These are phyloP conservation scores for Anarsia innoxiella DNA, from an alignment of 2,888 invertebrate genomes.

Conservation along the genomic window DNA sequence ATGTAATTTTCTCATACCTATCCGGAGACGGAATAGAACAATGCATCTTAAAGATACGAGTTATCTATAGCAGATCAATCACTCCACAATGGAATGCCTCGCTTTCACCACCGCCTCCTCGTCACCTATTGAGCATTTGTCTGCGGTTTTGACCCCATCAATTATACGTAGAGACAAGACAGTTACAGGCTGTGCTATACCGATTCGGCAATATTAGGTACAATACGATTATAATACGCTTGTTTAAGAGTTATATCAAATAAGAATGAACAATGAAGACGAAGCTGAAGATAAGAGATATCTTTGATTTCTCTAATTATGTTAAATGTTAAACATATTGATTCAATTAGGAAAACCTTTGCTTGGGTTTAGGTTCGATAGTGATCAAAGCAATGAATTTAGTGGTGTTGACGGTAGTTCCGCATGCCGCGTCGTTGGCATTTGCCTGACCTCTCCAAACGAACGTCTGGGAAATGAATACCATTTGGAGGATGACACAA, in stretches of 20 bases:
- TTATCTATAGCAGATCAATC: slow-evolving; percentile 53
- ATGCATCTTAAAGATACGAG: slow-evolving; percentile 43
- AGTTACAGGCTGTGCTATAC: slow-evolving; percentile 29
- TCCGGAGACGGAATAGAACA: slow-evolving; percentile 45
- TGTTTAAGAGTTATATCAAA: no score
- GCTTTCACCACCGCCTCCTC: slow-evolving; percentile 47
- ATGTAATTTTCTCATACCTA: slow-evolving; percentile 35
- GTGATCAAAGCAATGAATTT: slow-evolving; percentile 15
- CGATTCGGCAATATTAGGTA: no score
- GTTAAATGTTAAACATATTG: not conserved
- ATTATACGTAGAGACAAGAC: no score
- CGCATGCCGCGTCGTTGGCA: slow-evolving; percentile 42
- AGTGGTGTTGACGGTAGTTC: slow-evolving; percentile 27
- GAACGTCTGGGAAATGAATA: slow-evolving; percentile 44
- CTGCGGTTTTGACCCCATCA: slow-evolving; percentile 44
- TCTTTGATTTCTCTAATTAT: not conserved
- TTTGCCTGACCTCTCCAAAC: slow-evolving; percentile 46
- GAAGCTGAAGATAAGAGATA: no score
- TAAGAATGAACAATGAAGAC: no score
- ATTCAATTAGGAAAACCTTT: slow-evolving; percentile 12
- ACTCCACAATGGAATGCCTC: slow-evolving; percentile 53
- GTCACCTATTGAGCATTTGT: slow-evolving; percentile 35
- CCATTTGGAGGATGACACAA: slow-evolving; percentile 51
- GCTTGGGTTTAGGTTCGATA: slow-evolving; percentile 8
- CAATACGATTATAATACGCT: no score